Conservation (phyloP, 2,888 invertebrate genomes). For the Acleris cristana region DNA sequence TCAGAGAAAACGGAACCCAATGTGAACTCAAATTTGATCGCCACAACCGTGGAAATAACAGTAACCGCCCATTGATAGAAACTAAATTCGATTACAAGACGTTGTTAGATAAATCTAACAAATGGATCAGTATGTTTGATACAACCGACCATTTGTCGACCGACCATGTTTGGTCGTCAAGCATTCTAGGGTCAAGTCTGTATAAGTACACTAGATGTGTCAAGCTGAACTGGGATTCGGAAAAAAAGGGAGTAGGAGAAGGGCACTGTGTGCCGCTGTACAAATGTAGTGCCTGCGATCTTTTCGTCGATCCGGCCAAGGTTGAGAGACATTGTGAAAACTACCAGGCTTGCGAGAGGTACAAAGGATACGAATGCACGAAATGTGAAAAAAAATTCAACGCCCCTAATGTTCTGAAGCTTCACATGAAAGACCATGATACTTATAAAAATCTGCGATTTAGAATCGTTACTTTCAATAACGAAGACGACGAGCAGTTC, state of each 20-base stretch:
- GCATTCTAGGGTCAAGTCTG: background rate
- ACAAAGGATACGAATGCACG: background rate
- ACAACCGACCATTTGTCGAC: background rate
- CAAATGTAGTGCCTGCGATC: background rate
- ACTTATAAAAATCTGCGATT: background rate
- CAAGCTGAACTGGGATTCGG: background rate
- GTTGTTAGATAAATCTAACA: background rate
- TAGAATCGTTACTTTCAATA: background rate
- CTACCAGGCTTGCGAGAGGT: background rate
- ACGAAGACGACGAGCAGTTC: background rate
- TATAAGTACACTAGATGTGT: constrained; percentile 1
- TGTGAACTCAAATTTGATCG: background rate
- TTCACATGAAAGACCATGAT: background rate
- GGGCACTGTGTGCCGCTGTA: background rate
- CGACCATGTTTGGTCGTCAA: too few species aligned
- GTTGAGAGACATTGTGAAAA: background rate
- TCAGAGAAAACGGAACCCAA: background rate
- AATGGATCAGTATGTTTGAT: background rate
- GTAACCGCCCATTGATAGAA: background rate
- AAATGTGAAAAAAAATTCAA: background rate
- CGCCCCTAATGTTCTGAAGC: background rate
- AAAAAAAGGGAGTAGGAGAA: background rate
- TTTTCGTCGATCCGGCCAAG: background rate
- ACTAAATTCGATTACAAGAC: background rate
- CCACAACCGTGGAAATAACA: background rate